phyloP scores from a whole-genome alignment of 2,888 invertebrate species.

The Acanthosepion lycidas region DNA sequence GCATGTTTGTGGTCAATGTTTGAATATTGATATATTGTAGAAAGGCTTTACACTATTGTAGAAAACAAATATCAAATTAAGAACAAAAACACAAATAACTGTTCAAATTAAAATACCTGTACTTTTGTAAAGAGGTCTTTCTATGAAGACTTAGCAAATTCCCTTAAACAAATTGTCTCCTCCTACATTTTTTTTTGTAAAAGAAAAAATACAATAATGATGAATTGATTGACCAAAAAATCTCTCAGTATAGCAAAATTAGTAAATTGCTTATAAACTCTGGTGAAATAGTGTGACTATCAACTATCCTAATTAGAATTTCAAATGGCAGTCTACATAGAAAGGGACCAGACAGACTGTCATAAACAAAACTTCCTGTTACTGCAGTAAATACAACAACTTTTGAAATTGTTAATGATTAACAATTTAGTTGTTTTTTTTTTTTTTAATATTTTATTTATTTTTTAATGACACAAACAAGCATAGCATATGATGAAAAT shows the following conservation, averaged over 20 bases:
- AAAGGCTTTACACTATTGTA: neutral
- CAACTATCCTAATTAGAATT: too few relatives aligned
- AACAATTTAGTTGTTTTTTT: neutral
- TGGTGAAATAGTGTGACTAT: too few relatives aligned
- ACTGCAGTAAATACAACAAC: neutral
- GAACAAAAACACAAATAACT: neutral
- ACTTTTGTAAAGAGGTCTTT: neutral
- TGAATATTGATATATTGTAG: neutral
- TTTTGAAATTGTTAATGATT: neutral
- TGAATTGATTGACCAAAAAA: neutral
- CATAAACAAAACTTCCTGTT: conserved; percentile 44
- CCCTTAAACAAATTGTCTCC: neutral
- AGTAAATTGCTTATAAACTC: too few relatives aligned
- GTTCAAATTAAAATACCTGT: neutral
- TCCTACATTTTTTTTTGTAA: neutral
- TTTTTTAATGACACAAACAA: neutral
- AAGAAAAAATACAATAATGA: neutral
- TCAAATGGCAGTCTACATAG: too few relatives aligned
- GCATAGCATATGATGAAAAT: neutral
- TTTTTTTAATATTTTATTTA: neutral
- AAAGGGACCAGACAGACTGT: conserved; percentile 54
- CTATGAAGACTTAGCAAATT: neutral
- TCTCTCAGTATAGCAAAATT: too few relatives aligned
- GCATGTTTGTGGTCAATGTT: neutral
- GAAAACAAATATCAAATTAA: neutral